Evolutionary conservation across 2,888 invertebrate species (phyloP), one percentile per base, ranked within the genome.

Genomic region (Amaurobius ferox): DNA sequence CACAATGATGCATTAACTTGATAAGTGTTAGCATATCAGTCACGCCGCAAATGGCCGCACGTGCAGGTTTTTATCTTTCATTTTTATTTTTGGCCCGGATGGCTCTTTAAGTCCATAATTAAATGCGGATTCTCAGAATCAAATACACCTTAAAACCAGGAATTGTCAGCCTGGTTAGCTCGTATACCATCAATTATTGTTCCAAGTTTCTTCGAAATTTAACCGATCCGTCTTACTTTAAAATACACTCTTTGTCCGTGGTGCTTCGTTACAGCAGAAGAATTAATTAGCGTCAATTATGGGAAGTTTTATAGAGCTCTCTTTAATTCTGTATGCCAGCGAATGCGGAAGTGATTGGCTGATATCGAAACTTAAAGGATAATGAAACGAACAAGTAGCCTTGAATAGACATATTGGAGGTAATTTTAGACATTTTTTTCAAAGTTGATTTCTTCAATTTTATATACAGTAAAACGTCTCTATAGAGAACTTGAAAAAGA

Each of bases 171-270:
- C 9, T 13, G 9, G 44, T 2, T 11, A 23, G 55, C 11, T 55
- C 5, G 23, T 3, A 6, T 2, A 55, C 2, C 55, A 55, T 55
- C 55, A 55, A 55, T 55, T 55, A 55, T 23, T 55, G 23, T 55
- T 55, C 23, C 3, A 55, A 23, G 55, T 55, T 55, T 55, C 55
- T 2, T 19, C 19, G 55, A 55, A 55, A 23, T 55, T 55, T 23
- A 55, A 23, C 55, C 11, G 23, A 55, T 55, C 55, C 55, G 55
- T 55, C 55, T 55, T 55, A 23, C 9, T 55, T 55, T 55, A 55
- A 55, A 55, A 55, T 55, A 55, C 55, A 23, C 55, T 55, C 55
- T 55, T 55, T 55, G 55, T 55, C 23, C 55, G 23, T 55, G 6
- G 5, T 55, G 55, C 23, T 55, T 55, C 55, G 23, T 55, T 55